These are phyloP conservation scores for Drosophila nigritarsus DNA, from an alignment of 2,888 invertebrate species.

Conservation along the genomic window DNA sequence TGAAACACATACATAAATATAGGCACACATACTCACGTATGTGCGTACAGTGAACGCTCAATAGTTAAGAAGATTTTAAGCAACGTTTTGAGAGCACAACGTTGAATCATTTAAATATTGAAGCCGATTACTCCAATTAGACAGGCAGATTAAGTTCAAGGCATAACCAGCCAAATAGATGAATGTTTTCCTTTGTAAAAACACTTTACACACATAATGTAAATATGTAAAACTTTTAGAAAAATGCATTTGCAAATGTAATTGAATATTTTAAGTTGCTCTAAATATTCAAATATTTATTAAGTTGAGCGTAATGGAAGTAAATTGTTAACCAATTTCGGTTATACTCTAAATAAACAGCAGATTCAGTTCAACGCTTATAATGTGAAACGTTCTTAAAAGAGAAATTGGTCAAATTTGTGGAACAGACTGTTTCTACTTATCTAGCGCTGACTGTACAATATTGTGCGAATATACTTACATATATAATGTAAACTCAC, in stretches of 20 bases:
- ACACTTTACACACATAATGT: too few relatives aligned
- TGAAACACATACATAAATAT: slow-evolving; percentile 3
- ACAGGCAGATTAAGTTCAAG: too few relatives aligned
- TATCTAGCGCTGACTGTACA: background rate
- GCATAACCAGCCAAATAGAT: too few relatives aligned
- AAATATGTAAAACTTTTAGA: background rate
- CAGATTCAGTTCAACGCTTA: background rate
- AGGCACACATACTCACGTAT: background rate
- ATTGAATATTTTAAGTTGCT: background rate
- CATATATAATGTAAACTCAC: slow-evolving; percentile 10
- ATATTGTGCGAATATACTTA: background rate
- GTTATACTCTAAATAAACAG: background rate
- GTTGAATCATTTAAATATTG: too few relatives aligned
- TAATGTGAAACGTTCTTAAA: background rate
- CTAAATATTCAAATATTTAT: background rate
- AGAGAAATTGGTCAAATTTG: background rate
- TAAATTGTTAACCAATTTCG: background rate
- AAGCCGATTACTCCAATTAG: too few relatives aligned
- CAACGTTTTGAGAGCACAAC: background rate
- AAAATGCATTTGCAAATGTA: background rate
- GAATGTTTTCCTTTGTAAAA: too few relatives aligned
- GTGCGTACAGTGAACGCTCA: background rate
- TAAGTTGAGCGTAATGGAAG: too few relatives aligned
- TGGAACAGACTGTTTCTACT: background rate
- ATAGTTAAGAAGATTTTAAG: background rate